These are phyloP conservation scores for Notothenia coriiceps DNA, from an alignment of 2,113 vertebrate species.

Conservation along the genomic window DNA sequence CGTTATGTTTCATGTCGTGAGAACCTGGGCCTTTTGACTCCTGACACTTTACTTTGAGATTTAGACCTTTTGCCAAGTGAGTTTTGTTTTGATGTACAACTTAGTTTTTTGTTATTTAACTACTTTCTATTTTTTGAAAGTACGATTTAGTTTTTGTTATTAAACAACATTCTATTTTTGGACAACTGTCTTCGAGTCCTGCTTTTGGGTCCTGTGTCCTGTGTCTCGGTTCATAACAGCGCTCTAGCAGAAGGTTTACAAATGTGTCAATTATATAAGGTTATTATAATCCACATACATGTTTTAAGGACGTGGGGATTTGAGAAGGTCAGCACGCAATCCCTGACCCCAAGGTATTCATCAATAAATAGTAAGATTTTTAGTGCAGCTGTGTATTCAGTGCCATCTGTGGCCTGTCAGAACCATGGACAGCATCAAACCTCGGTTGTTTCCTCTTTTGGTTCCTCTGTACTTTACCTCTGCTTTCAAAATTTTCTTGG, in stretches of 20 bases:
- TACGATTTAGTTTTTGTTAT: too few species aligned
- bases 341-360: background rate
- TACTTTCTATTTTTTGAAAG: too few species aligned
- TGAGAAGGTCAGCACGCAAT: background rate
- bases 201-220: too few species aligned
- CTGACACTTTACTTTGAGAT: too few species aligned
- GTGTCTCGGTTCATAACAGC: too few species aligned
- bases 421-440: slow-evolving; percentile 47
- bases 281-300: slow-evolving; percentile 3
- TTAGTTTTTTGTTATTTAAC: too few species aligned
- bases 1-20: too few species aligned
- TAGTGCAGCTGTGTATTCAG: slow-evolving; percentile 13
- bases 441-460: slow-evolving; percentile 23
- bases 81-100: too few species aligned
- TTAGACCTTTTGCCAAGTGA: too few species aligned
- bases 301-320: slow-evolving; percentile 6
- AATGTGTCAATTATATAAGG: background rate
- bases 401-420: slow-evolving; percentile 40
- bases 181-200: too few species aligned
- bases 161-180: too few species aligned
- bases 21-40: too few species aligned
- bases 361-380: slow-evolving; percentile 28
- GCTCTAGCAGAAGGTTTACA: background rate
- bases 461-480: slow-evolving; percentile 27
- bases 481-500: slow-evolving; percentile 38